These are phyloP conservation scores for Promerops cafer DNA, from an alignment of 2,113 vertebrate species.

Conservation along the genomic window DNA sequence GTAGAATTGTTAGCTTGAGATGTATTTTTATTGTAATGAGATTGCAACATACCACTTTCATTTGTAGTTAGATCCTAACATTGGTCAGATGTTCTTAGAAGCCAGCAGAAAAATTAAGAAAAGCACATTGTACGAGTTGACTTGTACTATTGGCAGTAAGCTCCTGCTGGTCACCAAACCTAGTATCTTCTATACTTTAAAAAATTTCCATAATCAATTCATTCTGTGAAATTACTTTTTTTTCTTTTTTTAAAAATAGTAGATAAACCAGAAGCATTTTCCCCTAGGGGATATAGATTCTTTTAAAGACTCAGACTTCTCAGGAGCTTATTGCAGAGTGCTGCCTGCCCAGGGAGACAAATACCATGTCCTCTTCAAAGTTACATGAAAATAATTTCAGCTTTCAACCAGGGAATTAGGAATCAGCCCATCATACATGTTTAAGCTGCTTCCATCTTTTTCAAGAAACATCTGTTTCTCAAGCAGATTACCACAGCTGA, in stretches of 20 bases:
- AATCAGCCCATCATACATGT: constrained; percentile 19
- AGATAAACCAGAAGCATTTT: not conserved
- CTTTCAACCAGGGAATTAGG: constrained; percentile 55
- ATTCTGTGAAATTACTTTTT: constrained; percentile 55
- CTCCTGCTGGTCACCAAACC: not conserved
- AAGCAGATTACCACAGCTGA: constrained; percentile 59
- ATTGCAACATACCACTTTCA: not conserved
- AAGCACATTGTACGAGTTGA: not conserved
- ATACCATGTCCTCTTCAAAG: constrained; percentile 43
- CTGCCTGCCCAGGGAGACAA: constrained; percentile 13
- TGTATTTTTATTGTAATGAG: not conserved
- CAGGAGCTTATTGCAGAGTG: constrained; percentile 28
- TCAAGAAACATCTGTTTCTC: constrained; percentile 67
- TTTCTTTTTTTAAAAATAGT: not conserved
- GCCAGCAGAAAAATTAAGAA: not conserved
- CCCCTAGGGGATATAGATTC: constrained; percentile 1
- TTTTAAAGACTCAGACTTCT: not conserved
- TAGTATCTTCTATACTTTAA: constrained; percentile 6
- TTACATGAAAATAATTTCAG: constrained; percentile 48
- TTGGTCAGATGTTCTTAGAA: not conserved
- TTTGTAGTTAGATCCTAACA: not conserved
- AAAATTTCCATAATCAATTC: constrained; percentile 63
- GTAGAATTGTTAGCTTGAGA: not conserved
- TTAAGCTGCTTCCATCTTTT: constrained; percentile 50
- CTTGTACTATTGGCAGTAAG: not conserved